Percentiles rank a stretch among this genome's conserved stretches.
Conservation (phyloP, 1,140 invertebrate genomes). For the Stegodyphus dumicola region DNA sequence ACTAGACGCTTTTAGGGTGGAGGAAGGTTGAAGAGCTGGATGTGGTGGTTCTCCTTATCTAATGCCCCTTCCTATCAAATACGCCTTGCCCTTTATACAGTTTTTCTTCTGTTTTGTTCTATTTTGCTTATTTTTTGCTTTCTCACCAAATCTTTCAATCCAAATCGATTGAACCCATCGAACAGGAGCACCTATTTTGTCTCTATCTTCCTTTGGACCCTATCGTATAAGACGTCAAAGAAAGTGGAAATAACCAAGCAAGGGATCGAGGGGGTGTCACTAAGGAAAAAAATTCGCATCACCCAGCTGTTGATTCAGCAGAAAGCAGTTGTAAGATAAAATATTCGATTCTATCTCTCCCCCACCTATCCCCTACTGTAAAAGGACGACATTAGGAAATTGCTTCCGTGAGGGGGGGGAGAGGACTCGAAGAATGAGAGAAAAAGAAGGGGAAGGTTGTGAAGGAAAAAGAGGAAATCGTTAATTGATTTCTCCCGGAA, state of each 20-base stretch:
- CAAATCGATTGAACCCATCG: slow-evolving; percentile 47
- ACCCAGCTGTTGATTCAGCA: slow-evolving; percentile 49
- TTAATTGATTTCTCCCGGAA: slow-evolving; percentile 48
- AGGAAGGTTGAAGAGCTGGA: neutral
- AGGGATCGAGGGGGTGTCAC: neutral
- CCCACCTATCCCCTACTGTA: neutral
- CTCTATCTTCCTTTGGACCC: slow-evolving; percentile 18
- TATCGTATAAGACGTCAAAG: slow-evolving; percentile 5
- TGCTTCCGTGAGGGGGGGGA: neutral
- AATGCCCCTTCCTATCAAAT: slow-evolving; percentile 37
- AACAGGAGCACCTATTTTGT: slow-evolving; percentile 30
- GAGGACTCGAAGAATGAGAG: too few relatives aligned
- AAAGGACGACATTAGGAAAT: slow-evolving; percentile 28
- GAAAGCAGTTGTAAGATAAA: slow-evolving; percentile 47
- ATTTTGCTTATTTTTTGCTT: slow-evolving; percentile 2
- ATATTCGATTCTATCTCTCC: slow-evolving; percentile 40
- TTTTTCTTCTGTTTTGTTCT: slow-evolving; percentile 18
- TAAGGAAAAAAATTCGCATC: slow-evolving; percentile 20
- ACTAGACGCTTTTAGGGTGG: slow-evolving; percentile 20
- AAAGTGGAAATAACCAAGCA: slow-evolving; percentile 24
- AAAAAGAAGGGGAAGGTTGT: neutral
- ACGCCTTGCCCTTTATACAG: slow-evolving; percentile 44
- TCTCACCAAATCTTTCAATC: slow-evolving; percentile 54
- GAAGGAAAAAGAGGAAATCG: neutral
- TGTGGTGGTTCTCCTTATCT: slow-evolving; percentile 20